These are phyloP conservation scores for Lordiphosa stackelbergi DNA, from an alignment of 1,140 invertebrate species.

Conservation along the genomic window DNA sequence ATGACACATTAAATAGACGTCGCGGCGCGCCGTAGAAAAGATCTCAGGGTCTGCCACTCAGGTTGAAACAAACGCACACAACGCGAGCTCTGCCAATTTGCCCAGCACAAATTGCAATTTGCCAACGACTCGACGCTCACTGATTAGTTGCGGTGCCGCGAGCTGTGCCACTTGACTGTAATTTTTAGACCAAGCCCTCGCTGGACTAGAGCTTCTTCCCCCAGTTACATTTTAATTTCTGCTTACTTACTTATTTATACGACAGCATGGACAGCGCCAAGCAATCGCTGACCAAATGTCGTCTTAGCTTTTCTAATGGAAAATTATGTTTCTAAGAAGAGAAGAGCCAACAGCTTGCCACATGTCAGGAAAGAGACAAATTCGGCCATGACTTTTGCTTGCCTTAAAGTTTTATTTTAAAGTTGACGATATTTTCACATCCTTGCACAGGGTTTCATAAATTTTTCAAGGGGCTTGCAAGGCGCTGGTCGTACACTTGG, in stretches of 20 bases:
- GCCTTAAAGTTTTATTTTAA: slow-evolving; percentile 44
- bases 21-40: not conserved
- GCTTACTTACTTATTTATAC: slow-evolving; percentile 66
- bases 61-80: not conserved
- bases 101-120: slow-evolving; percentile 40
- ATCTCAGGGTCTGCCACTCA: not conserved
- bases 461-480: not conserved
- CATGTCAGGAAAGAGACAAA: slow-evolving; percentile 23
- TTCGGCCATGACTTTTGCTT: slow-evolving; percentile 30
- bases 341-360: slow-evolving; percentile 25
- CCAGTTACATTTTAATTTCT: slow-evolving; percentile 19
- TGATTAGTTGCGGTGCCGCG: slow-evolving; percentile 33
- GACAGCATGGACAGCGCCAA: slow-evolving; percentile 11
- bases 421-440: slow-evolving; percentile 22
- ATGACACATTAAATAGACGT: slow-evolving; percentile 7
- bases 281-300: slow-evolving; percentile 20
- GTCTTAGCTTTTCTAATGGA: slow-evolving; percentile 44
- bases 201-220: slow-evolving; percentile 3
- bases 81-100: slow-evolving; percentile 22
- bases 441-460: not conserved
- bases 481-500: no score
- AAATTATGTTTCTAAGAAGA: slow-evolving; percentile 50
- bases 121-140: slow-evolving; percentile 18
- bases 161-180: slow-evolving; percentile 9
- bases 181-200: slow-evolving; percentile 5